phyloP scores from a whole-genome alignment of 1,140 invertebrate species.

The Hylaeus anthracinus region DNA sequence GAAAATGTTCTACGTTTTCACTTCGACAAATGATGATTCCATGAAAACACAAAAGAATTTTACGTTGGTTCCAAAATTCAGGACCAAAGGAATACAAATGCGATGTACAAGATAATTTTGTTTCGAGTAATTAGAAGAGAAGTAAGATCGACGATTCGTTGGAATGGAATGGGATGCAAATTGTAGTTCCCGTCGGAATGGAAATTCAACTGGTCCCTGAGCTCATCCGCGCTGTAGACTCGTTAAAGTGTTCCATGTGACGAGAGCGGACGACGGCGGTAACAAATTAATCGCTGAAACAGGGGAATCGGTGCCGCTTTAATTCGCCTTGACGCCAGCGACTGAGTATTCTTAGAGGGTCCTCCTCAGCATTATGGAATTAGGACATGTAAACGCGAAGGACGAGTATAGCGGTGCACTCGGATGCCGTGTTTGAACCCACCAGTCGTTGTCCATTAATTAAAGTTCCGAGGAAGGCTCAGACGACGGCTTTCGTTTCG shows the following conservation, averaged over 20 bases:
- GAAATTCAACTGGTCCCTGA: neutral
- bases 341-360: slow-evolving; percentile 34
- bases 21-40: too few species aligned
- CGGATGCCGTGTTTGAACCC: slow-evolving; percentile 25
- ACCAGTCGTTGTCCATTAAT: slow-evolving; percentile 41
- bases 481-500: slow-evolving; percentile 30
- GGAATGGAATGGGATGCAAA: too few species aligned
- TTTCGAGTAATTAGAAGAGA: too few species aligned
- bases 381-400: slow-evolving; percentile 52
- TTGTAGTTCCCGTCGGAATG: neutral
- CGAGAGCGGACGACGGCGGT: neutral
- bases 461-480: slow-evolving; percentile 22
- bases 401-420: slow-evolving; percentile 22
- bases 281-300: slow-evolving; percentile 37
- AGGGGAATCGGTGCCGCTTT: slow-evolving; percentile 19
- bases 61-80: too few species aligned
- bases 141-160: neutral
- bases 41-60: too few species aligned
- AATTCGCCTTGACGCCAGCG: slow-evolving; percentile 22
- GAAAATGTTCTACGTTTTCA: too few species aligned
- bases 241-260: neutral
- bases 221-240: neutral
- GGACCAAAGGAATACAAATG: too few species aligned
- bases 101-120: too few species aligned
- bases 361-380: slow-evolving; percentile 50